phyloP scores from a whole-genome alignment of 2,888 invertebrate genomes.

The Drosophila crucigera region DNA sequence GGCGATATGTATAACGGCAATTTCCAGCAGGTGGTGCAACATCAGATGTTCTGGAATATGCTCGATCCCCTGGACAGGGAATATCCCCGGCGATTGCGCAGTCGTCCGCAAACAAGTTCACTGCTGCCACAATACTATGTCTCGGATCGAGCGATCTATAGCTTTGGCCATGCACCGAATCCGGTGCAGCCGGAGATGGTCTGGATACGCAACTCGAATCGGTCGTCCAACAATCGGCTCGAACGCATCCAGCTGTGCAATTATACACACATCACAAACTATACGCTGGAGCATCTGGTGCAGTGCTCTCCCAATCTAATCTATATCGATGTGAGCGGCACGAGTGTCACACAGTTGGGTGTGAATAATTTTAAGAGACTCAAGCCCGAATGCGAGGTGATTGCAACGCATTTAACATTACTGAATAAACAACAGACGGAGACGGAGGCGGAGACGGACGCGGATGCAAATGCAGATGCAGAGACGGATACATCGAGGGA shows the following conservation, averaged over 20 bases:
- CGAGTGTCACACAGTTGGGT: conserved; percentile 88
- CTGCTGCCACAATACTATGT: conserved; percentile 61
- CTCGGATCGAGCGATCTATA: conserved; percentile 84
- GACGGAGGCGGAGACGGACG: conserved; percentile 10
- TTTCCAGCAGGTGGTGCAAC: conserved; percentile 75
- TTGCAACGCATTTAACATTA: conserved; percentile 80
- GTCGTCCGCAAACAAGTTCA: conserved; percentile 28
- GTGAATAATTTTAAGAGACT: conserved; percentile 87
- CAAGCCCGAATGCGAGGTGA: conserved; percentile 87
- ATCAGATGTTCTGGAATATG: conserved; percentile 83
- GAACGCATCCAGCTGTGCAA: conserved; percentile 87
- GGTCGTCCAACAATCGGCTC: conserved; percentile 86
- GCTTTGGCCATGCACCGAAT: conserved; percentile 83
- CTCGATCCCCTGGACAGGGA: conserved; percentile 76
- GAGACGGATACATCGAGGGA: background rate
- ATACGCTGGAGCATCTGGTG: conserved; percentile 87
- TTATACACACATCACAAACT: conserved; percentile 88
- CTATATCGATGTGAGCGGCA: conserved; percentile 89
- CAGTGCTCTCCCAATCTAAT: conserved; percentile 87
- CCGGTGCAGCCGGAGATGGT: conserved; percentile 83
- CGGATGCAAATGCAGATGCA: background rate
- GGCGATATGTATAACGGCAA: conserved; percentile 36
- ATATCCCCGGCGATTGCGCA: conserved; percentile 50
- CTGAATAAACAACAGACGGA: conserved; percentile 20
- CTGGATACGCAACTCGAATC: conserved; percentile 84